phyloP scores from a whole-genome alignment of 2,797 vertebrate species.

The Clamator glandarius region DNA sequence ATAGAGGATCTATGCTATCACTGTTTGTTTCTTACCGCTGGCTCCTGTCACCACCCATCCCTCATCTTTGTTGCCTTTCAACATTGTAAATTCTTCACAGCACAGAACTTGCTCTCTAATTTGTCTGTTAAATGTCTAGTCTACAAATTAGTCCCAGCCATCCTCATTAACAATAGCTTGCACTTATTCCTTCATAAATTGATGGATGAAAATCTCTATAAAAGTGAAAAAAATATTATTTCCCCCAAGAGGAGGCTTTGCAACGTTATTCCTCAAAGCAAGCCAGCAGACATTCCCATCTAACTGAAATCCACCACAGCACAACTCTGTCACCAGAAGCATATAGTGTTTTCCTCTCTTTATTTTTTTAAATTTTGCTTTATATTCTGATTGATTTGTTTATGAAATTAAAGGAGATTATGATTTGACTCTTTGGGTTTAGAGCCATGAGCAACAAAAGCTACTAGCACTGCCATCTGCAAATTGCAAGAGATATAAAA shows the following conservation, averaged over 20 bases:
- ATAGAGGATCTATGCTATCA: background rate
- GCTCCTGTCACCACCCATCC: constrained; percentile 21
- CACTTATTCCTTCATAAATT: constrained; percentile 57
- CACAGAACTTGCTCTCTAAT: constrained; percentile 32
- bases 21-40: constrained; percentile 10
- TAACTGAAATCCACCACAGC: constrained; percentile 24
- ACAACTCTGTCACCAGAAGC: constrained; percentile 9
- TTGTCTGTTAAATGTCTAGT: constrained; percentile 47
- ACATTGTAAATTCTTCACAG: constrained; percentile 12
- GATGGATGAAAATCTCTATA: constrained; percentile 48
- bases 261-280: constrained; percentile 50
- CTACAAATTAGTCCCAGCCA: constrained; percentile 49
- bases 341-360: background rate
- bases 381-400: constrained; percentile 30
- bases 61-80: constrained; percentile 1
- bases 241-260: constrained; percentile 46
- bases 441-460: background rate
- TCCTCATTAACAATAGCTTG: constrained; percentile 47
- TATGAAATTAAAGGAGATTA: constrained; percentile 57
- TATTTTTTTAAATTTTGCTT: constrained; percentile 23
- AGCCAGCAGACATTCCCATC: constrained; percentile 37
- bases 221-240: constrained; percentile 9
- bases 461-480: background rate
- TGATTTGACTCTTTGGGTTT: constrained; percentile 49
- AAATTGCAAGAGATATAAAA: constrained; percentile 45